phyloP scores from a whole-genome alignment of 2,888 invertebrate genomes.

The Nomada fucata region DNA sequence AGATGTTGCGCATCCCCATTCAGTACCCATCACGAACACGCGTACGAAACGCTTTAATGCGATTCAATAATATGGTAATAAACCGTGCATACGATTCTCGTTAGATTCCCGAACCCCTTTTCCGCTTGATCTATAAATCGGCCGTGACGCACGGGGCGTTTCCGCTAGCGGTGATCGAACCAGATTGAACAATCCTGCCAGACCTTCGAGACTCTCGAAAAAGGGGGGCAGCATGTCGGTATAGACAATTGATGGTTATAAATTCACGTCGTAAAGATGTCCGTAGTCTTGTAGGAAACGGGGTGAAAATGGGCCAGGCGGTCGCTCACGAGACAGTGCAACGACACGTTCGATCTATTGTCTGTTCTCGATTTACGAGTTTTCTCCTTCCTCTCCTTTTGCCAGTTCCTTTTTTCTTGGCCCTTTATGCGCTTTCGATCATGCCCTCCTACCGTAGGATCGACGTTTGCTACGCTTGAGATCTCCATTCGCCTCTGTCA shows the following conservation, averaged over 20 bases:
- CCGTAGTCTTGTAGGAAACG: slow-evolving; percentile 82
- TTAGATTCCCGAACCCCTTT: slow-evolving; percentile 59
- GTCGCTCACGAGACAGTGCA: slow-evolving; percentile 50
- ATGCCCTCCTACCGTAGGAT: slow-evolving; percentile 43
- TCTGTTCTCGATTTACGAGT: slow-evolving; percentile 68
- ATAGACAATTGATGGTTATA: slow-evolving; percentile 72
- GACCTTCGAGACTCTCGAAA: background rate
- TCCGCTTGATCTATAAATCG: slow-evolving; percentile 65
- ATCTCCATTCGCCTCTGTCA: slow-evolving; percentile 61
- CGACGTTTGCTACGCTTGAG: slow-evolving; percentile 46
- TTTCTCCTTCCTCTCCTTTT: slow-evolving; percentile 1
- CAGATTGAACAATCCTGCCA: slow-evolving; percentile 43
- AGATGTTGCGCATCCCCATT: slow-evolving; percentile 45
- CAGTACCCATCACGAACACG: slow-evolving; percentile 24
- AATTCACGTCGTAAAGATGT: slow-evolving; percentile 82
- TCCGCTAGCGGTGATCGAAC: slow-evolving; percentile 47
- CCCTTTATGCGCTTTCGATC: slow-evolving; percentile 36
- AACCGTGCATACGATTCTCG: slow-evolving; percentile 64
- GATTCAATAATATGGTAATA: slow-evolving; percentile 67
- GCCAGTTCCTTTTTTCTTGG: too few relatives aligned
- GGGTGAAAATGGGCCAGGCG: slow-evolving; percentile 82
- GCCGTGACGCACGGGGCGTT: slow-evolving; percentile 55
- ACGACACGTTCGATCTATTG: slow-evolving; percentile 59
- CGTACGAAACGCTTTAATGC: slow-evolving; percentile 44
- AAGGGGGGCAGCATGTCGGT: slow-evolving; percentile 10